Evolutionary conservation across 1,140 invertebrate species (phyloP).

Genomic region (Diachasmimorpha longicaudata): DNA sequence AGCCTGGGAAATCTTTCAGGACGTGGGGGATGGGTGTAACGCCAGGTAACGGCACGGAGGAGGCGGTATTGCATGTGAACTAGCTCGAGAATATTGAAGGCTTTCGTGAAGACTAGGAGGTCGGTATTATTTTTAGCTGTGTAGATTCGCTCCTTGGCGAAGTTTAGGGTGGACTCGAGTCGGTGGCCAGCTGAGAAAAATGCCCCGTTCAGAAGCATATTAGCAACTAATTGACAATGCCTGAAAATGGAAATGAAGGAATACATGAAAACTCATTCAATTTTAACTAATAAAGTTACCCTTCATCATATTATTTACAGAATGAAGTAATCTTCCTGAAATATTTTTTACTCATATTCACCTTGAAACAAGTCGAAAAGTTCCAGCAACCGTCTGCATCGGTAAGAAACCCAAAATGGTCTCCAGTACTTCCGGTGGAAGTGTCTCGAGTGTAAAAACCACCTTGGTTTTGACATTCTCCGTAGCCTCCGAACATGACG

Average conservation of each 20-base stretch:
- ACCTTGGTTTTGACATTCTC: not conserved
- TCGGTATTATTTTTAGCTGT: conserved; percentile 29
- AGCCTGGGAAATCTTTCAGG: conserved; percentile 39
- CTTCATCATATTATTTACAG: too few relatives aligned
- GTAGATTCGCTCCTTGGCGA: conserved; percentile 24
- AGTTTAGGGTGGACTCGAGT: conserved; percentile 34
- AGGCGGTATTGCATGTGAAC: conserved; percentile 50
- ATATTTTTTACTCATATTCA: conserved; percentile 17
- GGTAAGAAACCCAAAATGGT: conserved; percentile 50
- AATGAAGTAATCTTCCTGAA: too few relatives aligned
- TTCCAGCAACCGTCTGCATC: conserved; percentile 44
- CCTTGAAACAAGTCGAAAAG: conserved; percentile 54
- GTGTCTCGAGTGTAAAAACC: conserved; percentile 39
- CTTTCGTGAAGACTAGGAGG: conserved; percentile 31
- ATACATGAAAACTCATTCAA: not conserved
- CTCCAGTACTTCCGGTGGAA: conserved; percentile 56
- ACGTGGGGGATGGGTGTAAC: conserved; percentile 53
- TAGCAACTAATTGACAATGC: conserved; percentile 44
- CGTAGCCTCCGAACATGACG: conserved; percentile 17
- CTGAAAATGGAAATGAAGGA: conserved; percentile 33
- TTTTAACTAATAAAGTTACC: too few relatives aligned
- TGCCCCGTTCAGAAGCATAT: conserved; percentile 48
- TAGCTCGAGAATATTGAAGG: conserved; percentile 43
- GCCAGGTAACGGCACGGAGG: conserved; percentile 54
- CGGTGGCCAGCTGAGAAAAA: conserved; percentile 43